phyloP scores from a whole-genome alignment of 35 echinoderm and acorn worm genomes.

The Acanthaster planci region DNA sequence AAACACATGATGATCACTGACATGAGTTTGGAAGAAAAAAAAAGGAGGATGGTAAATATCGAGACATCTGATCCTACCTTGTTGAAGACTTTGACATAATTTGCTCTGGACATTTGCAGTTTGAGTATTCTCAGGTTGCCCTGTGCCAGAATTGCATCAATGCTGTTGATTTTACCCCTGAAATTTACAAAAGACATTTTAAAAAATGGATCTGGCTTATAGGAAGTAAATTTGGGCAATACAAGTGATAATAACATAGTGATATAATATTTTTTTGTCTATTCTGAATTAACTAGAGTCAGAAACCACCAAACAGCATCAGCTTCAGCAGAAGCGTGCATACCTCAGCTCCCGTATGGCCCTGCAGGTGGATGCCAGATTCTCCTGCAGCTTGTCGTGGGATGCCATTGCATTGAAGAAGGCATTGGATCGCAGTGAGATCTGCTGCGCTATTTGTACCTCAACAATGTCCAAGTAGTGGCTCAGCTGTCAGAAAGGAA shows the following conservation, averaged over 20 bases:
- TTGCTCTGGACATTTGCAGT: constrained; percentile 75
- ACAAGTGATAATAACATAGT: no score
- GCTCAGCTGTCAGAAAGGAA: constrained; percentile 64
- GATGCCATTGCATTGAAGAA: constrained; percentile 99
- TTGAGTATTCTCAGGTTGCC: constrained; percentile 74
- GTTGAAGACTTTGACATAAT: constrained; percentile 94
- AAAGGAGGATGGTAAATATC: no score
- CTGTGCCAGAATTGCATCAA: constrained; percentile 88
- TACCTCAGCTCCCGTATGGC: constrained; percentile 95
- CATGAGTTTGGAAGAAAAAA: no score
- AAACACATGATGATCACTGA: no score
- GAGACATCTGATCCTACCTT: constrained; percentile 39
- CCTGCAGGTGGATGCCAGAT: constrained; percentile 66
- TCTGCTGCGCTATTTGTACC: constrained; percentile 89
- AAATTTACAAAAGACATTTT: no score
- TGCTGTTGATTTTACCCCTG: constrained; percentile 82
- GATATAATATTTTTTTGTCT: no score
- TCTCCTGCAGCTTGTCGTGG: constrained; percentile 91
- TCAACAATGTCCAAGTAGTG: constrained; percentile 97
- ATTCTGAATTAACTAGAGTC: no score
- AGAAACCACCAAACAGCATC: no score
- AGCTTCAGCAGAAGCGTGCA: not conserved
- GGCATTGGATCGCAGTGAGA: constrained; percentile 87
- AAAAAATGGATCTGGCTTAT: no score
- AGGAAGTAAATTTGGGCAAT: no score